phyloP scores from a whole-genome alignment of 2,888 invertebrate species.

The Drosophila rubida region DNA sequence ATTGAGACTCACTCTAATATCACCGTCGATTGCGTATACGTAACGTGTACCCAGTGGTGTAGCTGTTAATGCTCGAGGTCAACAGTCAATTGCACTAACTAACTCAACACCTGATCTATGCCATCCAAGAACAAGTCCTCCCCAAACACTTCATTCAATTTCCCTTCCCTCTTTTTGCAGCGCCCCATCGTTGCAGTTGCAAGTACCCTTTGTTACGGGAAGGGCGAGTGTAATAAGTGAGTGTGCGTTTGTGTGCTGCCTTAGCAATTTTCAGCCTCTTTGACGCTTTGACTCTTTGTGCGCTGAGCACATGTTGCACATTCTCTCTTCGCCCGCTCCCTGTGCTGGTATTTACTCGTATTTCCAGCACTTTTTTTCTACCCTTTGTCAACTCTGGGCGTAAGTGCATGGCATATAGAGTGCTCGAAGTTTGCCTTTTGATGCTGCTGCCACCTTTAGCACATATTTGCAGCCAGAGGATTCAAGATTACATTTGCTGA shows the following conservation, averaged over 20 bases:
- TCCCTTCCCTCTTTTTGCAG: not conserved
- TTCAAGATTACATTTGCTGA: constrained; percentile 17
- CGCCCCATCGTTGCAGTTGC: constrained; percentile 13
- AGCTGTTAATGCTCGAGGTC: constrained; percentile 13
- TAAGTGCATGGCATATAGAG: constrained; percentile 3
- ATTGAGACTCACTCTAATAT: constrained; percentile 13
- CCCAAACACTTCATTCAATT: not conserved
- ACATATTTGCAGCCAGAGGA: not conserved
- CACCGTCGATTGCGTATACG: constrained; percentile 58
- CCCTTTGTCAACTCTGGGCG: constrained; percentile 1
- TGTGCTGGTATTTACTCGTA: constrained; percentile 21
- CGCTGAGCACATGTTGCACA: constrained; percentile 16
- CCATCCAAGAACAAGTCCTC: not conserved
- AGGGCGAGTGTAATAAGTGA: not conserved
- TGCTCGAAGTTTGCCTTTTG: constrained; percentile 13
- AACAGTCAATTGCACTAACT: constrained; percentile 25
- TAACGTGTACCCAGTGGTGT: constrained; percentile 36
- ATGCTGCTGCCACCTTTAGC: constrained; percentile 12
- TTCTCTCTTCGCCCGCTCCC: not conserved
- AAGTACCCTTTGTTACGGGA: not conserved
- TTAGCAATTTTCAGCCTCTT: constrained; percentile 33
- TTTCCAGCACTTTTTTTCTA: constrained; percentile 2
- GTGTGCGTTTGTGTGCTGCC: constrained; percentile 18
- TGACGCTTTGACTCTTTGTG: constrained; percentile 42
- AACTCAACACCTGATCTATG: constrained; percentile 12